Evolutionary conservation across 92 coral and sea anemone genomes (phyloP).

Genomic region (Pocillopora meandrina): DNA sequence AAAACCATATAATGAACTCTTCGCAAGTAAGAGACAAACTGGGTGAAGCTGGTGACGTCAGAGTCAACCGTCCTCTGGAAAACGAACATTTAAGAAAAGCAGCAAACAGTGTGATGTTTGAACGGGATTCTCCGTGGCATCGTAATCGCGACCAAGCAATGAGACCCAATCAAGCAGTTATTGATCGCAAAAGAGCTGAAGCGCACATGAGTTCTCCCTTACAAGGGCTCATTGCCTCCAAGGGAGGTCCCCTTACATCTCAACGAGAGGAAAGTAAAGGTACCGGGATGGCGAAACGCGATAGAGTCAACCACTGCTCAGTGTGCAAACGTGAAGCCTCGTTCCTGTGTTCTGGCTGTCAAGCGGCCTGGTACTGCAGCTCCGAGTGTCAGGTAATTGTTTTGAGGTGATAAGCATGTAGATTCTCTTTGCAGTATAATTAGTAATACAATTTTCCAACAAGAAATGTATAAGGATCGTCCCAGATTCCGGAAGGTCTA

Average conservation of each 20-base stretch:
- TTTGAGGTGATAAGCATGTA: neutral
- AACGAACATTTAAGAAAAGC: constrained; percentile 52
- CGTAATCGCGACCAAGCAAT: constrained; percentile 76
- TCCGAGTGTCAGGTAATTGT: constrained; percentile 90
- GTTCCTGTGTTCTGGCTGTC: constrained; percentile 98
- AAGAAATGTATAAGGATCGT: too few relatives aligned
- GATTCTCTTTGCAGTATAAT: too few relatives aligned
- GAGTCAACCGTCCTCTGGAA: constrained; percentile 52
- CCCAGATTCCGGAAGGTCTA: too few relatives aligned
- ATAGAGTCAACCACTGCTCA: constrained; percentile 74
- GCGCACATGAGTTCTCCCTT: constrained; percentile 34
- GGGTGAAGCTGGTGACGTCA: constrained; percentile 27
- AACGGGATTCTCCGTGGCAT: constrained; percentile 80
- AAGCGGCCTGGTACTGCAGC: constrained; percentile 99
- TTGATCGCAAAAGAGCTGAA: constrained; percentile 61
- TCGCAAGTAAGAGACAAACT: constrained; percentile 50
- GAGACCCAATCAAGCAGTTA: constrained; percentile 62
- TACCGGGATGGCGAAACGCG: constrained; percentile 60
- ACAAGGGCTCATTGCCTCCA: constrained; percentile 66
- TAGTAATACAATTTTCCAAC: too few relatives aligned
- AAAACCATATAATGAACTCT: constrained; percentile 13
- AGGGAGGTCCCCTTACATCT: constrained; percentile 63
- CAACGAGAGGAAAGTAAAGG: constrained; percentile 64
- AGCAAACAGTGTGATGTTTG: constrained; percentile 35
- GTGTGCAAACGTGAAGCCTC: constrained; percentile 97